Percentiles rank a stretch among this genome's conserved stretches.
phyloP scores from a whole-genome alignment of 2,888 invertebrate species.

The Idaea aversata region DNA sequence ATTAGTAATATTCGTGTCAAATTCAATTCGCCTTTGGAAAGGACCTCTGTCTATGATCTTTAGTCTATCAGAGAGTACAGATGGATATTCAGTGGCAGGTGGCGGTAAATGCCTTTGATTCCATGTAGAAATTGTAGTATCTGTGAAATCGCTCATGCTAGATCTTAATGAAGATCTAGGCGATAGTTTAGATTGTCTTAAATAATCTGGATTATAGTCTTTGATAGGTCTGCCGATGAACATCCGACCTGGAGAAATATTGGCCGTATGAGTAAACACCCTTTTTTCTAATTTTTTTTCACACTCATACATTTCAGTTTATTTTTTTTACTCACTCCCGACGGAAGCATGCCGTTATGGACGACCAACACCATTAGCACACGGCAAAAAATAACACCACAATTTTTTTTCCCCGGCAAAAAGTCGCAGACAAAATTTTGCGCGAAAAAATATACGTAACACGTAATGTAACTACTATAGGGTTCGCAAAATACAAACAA shows the following conservation, averaged over 20 bases:
- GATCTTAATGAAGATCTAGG: slow-evolving; percentile 72
- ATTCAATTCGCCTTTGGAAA: slow-evolving; percentile 66
- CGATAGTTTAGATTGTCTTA: slow-evolving; percentile 61
- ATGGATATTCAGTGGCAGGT: slow-evolving; percentile 64
- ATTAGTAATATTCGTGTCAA: slow-evolving; percentile 49
- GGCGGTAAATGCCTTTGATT: slow-evolving; percentile 57
- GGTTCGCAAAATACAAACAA: slow-evolving; percentile 27
- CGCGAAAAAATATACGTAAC: slow-evolving; percentile 26
- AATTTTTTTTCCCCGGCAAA: slow-evolving; percentile 30
- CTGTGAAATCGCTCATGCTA: slow-evolving; percentile 75
- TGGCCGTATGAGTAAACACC: slow-evolving; percentile 33
- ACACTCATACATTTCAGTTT: slow-evolving; percentile 75
- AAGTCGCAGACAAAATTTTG: slow-evolving; percentile 24
- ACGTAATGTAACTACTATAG: slow-evolving; percentile 18
- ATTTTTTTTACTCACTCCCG: slow-evolving; percentile 55
- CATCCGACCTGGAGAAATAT: slow-evolving; percentile 60
- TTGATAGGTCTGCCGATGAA: slow-evolving; percentile 68
- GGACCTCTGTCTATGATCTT: slow-evolving; percentile 63
- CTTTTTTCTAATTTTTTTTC: slow-evolving; percentile 33
- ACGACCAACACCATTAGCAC: slow-evolving; percentile 68
- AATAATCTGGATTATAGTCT: slow-evolving; percentile 71
- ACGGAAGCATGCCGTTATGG: slow-evolving; percentile 54
- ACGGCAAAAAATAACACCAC: slow-evolving; percentile 50
- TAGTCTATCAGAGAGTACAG: slow-evolving; percentile 67
- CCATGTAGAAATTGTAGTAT: slow-evolving; percentile 75